Evolutionary conservation across 2,113 vertebrate genomes (phyloP).

Genomic region (Rhombomys opimus): DNA sequence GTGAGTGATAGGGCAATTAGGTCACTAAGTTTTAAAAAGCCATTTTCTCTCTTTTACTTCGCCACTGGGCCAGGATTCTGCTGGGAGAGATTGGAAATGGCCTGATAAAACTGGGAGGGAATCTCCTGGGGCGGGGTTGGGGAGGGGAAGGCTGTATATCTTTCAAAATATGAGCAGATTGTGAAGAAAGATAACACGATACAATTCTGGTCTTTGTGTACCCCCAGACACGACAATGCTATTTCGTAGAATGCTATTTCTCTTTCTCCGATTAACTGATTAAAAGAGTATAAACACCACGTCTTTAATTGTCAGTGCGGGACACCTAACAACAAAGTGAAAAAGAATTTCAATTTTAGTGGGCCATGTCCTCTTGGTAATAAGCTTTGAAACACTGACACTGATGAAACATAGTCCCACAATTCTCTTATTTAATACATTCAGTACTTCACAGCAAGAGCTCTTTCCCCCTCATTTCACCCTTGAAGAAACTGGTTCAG

Average conservation of each 20-base stretch:
- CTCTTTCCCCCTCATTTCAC: neutral
- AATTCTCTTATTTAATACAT: neutral
- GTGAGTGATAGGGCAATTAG: neutral
- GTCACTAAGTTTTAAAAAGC: neutral
- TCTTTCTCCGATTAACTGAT: neutral
- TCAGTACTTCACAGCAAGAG: neutral
- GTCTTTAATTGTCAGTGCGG: neutral
- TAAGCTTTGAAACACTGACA: neutral
- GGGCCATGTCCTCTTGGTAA: neutral
- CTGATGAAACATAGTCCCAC: neutral
- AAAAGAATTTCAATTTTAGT: neutral
- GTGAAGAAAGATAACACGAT: slow-evolving; percentile 11
- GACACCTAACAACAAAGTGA: neutral
- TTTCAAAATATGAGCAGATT: slow-evolving; percentile 34
- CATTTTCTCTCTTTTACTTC: neutral
- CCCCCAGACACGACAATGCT: slow-evolving; percentile 30
- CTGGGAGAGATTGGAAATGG: neutral
- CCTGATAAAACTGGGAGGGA: neutral
- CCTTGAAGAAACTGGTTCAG: neutral
- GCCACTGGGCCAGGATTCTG: neutral
- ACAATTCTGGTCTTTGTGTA: slow-evolving; percentile 31
- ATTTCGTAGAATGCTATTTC: neutral
- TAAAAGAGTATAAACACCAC: neutral
- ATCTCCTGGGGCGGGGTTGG: neutral
- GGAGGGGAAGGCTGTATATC: neutral